phyloP scores from a whole-genome alignment of 2,113 vertebrate genomes.

The Peromyscus polionotus region DNA sequence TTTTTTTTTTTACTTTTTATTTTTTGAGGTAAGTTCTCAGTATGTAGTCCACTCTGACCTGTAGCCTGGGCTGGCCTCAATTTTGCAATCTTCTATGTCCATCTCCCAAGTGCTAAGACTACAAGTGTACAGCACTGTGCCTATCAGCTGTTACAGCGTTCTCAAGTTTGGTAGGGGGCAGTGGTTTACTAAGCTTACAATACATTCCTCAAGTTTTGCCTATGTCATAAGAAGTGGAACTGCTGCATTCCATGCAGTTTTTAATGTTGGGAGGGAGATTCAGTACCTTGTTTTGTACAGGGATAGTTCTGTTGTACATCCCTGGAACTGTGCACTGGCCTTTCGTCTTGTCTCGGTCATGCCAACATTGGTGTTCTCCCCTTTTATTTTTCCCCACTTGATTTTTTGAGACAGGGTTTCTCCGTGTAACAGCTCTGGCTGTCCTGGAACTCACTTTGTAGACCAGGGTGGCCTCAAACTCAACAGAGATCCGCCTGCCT shows the following conservation, averaged over 20 bases:
- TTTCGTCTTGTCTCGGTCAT: not conserved
- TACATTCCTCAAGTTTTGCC: not conserved
- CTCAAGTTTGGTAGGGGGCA: not conserved
- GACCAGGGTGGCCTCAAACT: too few relatives aligned
- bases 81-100: not conserved
- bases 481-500: too few relatives aligned
- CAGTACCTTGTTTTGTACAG: not conserved
- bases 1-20: not conserved
- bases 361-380: not conserved
- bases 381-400: too few relatives aligned
- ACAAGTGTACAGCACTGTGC: not conserved
- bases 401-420: too few relatives aligned
- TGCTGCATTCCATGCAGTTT: not conserved
- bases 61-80: not conserved
- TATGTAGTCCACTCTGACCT: not conserved
- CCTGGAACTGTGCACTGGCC: not conserved
- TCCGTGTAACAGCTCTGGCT: too few relatives aligned
- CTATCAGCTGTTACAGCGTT: not conserved
- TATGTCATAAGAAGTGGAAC: not conserved
- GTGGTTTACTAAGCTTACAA: not conserved
- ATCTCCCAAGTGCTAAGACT: not conserved
- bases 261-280: slow-evolving; percentile 28
- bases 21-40: not conserved
- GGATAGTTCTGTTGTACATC: not conserved
- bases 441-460: too few relatives aligned